A percentile compares a stretch with the other conserved stretches of the same genome.
Conservation (phyloP, 1,140 invertebrate species). For the Drosophila watanabei region DNA sequence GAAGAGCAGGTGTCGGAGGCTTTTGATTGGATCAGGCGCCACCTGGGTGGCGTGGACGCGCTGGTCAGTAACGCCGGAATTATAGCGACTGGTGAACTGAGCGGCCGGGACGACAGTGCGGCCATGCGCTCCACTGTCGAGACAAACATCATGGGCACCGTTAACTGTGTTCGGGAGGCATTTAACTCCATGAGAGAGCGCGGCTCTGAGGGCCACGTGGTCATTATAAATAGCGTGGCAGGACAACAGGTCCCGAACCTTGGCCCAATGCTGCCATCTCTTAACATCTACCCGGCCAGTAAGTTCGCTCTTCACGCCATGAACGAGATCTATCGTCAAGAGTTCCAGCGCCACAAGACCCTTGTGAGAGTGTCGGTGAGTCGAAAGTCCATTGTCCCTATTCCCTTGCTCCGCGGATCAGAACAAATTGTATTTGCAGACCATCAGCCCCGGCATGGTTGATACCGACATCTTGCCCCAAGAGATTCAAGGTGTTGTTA, state of each 20-base stretch:
- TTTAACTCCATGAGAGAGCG: conserved; percentile 89
- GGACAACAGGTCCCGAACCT: conserved; percentile 82
- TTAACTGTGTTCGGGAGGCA: conserved; percentile 89
- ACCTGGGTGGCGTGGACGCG: conserved; percentile 89
- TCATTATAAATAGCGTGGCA: conserved; percentile 79
- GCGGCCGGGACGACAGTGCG: conserved; percentile 83
- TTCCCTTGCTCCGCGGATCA: neutral
- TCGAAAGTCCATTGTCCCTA: neutral
- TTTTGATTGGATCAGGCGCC: conserved; percentile 88
- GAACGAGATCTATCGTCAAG: conserved; percentile 87
- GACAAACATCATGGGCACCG: conserved; percentile 90
- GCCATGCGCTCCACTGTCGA: conserved; percentile 86
- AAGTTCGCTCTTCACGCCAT: conserved; percentile 88
- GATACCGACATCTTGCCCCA: conserved; percentile 87
- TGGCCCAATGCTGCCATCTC: conserved; percentile 70
- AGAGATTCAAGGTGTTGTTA: conserved; percentile 60
- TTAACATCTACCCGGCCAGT: conserved; percentile 88
- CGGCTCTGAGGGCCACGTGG: conserved; percentile 89
- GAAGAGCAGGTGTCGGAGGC: conserved; percentile 89
- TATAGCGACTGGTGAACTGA: conserved; percentile 86
- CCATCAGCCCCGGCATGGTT: conserved; percentile 88
- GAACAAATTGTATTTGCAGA: conserved; percentile 81
- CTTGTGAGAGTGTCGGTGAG: conserved; percentile 88
- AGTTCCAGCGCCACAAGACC: conserved; percentile 83
- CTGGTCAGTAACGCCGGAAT: conserved; percentile 92